These are phyloP conservation scores for Hoplostethus mediterraneus DNA, from an alignment of 2,797 vertebrate species.

Conservation along the genomic window DNA sequence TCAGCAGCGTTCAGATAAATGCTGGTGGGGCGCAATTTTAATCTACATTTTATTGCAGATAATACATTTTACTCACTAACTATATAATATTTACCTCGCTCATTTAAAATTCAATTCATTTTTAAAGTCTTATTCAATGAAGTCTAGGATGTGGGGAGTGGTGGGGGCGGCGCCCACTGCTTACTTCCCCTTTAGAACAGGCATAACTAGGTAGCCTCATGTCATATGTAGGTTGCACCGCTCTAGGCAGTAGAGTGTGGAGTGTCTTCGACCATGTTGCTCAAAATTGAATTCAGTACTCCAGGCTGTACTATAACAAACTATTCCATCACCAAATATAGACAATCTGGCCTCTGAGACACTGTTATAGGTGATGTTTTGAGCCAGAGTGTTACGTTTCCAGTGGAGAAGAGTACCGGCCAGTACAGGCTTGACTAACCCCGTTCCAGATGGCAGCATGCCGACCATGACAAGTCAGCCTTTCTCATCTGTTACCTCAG, in stretches of 20 bases:
- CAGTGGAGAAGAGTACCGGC: no score
- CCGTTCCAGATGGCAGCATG: constrained; percentile 51
- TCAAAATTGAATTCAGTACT: constrained; percentile 20
- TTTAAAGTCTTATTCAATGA: no score
- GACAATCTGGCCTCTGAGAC: constrained; percentile 13
- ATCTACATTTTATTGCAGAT: no score
- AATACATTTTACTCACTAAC: no score
- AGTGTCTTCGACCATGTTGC: not conserved
- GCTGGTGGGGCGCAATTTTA: no score
- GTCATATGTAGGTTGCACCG: not conserved
- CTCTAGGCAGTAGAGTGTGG: no score
- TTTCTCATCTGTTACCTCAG: constrained; percentile 41
- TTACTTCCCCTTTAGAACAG: no score
- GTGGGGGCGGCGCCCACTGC: no score
- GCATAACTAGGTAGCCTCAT: not conserved
- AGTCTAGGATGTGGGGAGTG: no score
- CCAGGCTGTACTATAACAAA: constrained; percentile 17
- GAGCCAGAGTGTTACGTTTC: not conserved
- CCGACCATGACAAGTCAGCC: constrained; percentile 49
- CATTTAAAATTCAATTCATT: no score
- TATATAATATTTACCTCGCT: no score
- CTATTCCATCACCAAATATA: constrained; percentile 29
- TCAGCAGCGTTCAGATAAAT: no score
- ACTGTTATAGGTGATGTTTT: constrained; percentile 24
- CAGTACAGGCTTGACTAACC: constrained; percentile 52